Evolutionary conservation across 2,797 vertebrate species (phyloP).

Genomic region (Sebastes cheni): DNA sequence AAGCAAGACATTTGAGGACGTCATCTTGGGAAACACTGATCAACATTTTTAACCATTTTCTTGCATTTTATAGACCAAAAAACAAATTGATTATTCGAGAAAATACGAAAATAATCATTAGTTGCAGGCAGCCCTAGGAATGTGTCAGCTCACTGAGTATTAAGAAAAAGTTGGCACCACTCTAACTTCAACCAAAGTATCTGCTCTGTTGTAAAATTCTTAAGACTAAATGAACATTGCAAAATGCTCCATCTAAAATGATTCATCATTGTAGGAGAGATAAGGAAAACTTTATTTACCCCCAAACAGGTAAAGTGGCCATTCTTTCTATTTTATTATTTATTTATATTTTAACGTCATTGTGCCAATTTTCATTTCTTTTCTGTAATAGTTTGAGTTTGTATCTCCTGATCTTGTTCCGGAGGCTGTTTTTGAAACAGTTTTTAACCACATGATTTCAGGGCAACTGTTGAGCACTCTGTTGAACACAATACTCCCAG

Average conservation of each 20-base stretch:
- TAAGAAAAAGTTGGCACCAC: neutral
- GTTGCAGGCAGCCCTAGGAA: neutral
- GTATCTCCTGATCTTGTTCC: neutral
- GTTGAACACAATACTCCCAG: conserved; percentile 56
- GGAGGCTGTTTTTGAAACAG: conserved; percentile 19
- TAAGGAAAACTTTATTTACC: neutral
- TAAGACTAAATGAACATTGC: neutral
- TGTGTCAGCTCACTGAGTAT: neutral
- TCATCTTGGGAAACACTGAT: neutral
- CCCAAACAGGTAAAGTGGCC: neutral
- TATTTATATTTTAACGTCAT: neutral
- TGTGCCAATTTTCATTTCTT: neutral
- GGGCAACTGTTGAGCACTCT: conserved; percentile 32
- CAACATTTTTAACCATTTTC: neutral
- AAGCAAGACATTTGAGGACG: neutral
- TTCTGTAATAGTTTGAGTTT: neutral
- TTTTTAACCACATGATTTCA: conserved; percentile 46
- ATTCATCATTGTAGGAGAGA: neutral
- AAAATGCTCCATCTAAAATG: neutral
- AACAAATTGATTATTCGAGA: accelerated
- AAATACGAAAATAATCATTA: neutral
- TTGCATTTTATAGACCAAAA: neutral
- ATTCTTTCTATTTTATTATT: neutral
- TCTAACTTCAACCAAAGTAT: neutral
- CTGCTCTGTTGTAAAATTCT: neutral